Evolutionary conservation across 2,113 vertebrate species (phyloP).

Genomic region (Nothoprocta perdicaria): DNA sequence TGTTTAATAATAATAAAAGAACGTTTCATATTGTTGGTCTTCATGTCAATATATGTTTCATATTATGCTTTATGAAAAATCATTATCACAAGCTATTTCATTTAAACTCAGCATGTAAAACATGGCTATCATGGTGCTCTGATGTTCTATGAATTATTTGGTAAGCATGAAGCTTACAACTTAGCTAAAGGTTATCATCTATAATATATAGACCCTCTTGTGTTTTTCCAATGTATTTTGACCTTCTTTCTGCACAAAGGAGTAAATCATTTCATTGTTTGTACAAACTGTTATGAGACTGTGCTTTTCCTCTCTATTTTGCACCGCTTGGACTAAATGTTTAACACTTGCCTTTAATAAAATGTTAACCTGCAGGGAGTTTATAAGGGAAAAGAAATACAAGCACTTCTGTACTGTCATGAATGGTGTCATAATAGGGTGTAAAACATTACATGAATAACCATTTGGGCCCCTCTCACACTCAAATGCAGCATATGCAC

Average conservation of each 20-base stretch:
- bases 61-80: neutral
- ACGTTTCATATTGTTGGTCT: neutral
- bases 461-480: neutral
- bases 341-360: neutral
- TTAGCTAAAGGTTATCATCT: conserved; percentile 37
- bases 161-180: conserved; percentile 15
- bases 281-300: neutral
- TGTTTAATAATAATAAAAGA: neutral
- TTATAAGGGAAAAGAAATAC: neutral
- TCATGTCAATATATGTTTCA: neutral
- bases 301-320: neutral
- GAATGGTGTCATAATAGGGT: rapidly evolving
- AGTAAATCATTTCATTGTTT: neutral
- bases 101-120: neutral
- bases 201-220: neutral
- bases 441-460: neutral
- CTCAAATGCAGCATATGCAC: neutral
- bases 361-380: neutral
- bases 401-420: neutral
- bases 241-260: conserved; percentile 2
- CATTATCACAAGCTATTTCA: neutral
- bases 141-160: conserved; percentile 31
- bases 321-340: neutral
- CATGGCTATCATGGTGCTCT: conserved; percentile 9
- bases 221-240: neutral